Base-by-base conservation (phyloP, 2,888 invertebrate genomes). In the Apodemia zela region DNA sequence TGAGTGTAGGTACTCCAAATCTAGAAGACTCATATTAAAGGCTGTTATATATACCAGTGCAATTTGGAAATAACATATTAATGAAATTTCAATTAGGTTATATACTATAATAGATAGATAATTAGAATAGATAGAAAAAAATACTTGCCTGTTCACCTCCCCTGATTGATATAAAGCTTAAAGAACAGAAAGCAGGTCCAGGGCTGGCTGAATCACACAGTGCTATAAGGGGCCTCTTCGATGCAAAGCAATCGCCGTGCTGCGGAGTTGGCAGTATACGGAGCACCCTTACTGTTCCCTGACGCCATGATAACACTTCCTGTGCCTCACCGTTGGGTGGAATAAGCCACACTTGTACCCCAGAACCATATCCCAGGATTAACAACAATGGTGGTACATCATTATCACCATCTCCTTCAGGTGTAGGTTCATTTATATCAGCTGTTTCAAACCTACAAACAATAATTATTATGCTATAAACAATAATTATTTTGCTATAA, bases 261-360 rank as follows among this genome's bases (percentile, higher is more conserved):
- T 93, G 92, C 69, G 98, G 98, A 65, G 95, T 95, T 10, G 98
- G 98, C 78, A 99, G 93, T 73, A 99, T 93, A 82, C 96, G 94
- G 70, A 98, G 93, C 63, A 73, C 98, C 93, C 95, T 81, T 60
- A 98, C 97, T 68, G 96, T 94, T 62, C 98, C 98, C 85, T 98
- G 98, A 62, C 98, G 93, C 95, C 98, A 97, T 3, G 98, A 98
- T 66, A 99, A 87, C 33, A 99, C 96, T 87, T 99, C 99, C 67
- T 96, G 96, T 2, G 98, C 99, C 81, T 99, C 98, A 25, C 99
- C 98, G 73, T 95, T 96, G 10, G 96, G 96, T 17, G 96, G 95
- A 67, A 98, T 94, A 63, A 96, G 93, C 97, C 97, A 98, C 58
- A 97, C 95, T 95, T 97, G 85, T 29, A 89, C 88, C 38, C 83